Percentiles rank a stretch among this genome's conserved stretches.
Conservation (phyloP, 2,797 vertebrate genomes). For the Sarcoramphus papa region DNA sequence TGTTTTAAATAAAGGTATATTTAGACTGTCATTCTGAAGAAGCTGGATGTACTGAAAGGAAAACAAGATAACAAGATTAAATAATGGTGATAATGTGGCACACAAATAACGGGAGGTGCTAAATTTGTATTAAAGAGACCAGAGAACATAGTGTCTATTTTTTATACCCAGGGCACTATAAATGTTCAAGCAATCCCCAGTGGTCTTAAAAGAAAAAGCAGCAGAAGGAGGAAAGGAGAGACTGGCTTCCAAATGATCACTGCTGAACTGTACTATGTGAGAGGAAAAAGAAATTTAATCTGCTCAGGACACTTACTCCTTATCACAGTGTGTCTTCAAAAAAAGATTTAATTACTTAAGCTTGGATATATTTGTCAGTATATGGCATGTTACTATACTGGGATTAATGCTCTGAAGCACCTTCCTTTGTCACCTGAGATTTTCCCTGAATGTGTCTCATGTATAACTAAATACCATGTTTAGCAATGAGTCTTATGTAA, state of each 20-base stretch:
- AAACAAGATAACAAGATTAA: constrained; percentile 47
- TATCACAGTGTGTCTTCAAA: constrained; percentile 59
- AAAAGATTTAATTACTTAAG: constrained; percentile 75
- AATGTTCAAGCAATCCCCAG: background rate
- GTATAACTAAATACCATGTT: constrained; percentile 43
- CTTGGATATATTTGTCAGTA: constrained; percentile 68
- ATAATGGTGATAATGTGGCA: background rate
- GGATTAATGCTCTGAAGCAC: constrained; percentile 67
- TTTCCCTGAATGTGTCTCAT: constrained; percentile 57
- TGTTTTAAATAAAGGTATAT: background rate
- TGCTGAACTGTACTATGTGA: background rate
- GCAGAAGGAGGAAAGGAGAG: background rate
- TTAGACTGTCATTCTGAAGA: background rate
- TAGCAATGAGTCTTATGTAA: constrained; percentile 33
- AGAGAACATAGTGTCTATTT: background rate
- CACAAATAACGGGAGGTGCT: background rate
- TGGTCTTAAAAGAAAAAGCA: background rate
- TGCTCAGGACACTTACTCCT: constrained; percentile 61
- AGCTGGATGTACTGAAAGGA: background rate
- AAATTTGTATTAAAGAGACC: background rate
- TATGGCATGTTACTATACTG: constrained; percentile 67
- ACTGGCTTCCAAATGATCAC: background rate
- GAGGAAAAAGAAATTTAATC: constrained; percentile 60
- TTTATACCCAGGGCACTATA: background rate
- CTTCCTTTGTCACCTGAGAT: constrained; percentile 68